phyloP scores from a whole-genome alignment of 2,113 vertebrate genomes.

The Protobothrops flavoviridis region DNA sequence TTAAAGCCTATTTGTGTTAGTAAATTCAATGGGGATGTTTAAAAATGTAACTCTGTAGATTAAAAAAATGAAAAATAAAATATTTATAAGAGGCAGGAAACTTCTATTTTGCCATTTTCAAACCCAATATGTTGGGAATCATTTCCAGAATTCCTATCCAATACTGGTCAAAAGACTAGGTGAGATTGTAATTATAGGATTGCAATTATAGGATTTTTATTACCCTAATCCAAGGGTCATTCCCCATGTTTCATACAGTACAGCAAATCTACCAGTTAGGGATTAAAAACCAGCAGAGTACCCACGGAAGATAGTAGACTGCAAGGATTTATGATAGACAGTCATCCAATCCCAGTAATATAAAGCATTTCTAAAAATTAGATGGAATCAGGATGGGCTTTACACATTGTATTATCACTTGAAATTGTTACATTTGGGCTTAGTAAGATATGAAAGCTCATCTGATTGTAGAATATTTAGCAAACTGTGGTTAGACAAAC shows the following conservation, averaged over 20 bases:
- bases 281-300: neutral
- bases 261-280: neutral
- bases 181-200: neutral
- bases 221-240: neutral
- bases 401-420: neutral
- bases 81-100: neutral
- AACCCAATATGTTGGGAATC: neutral
- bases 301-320: neutral
- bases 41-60: slow-evolving; percentile 14
- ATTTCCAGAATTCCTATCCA: neutral
- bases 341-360: neutral
- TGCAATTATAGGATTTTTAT: neutral
- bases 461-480: neutral
- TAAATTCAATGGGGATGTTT: slow-evolving; percentile 30
- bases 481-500: neutral
- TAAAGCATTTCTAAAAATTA: neutral
- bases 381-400: neutral
- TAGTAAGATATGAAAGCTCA: neutral
- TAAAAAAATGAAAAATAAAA: neutral
- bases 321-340: neutral
- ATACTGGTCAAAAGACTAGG: neutral
- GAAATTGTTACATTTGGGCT: neutral
- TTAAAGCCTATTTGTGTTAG: slow-evolving; percentile 45
- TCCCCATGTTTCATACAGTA: neutral
- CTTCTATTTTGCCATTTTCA: neutral